Conservation (phyloP, 2,797 vertebrate species). For the Decapterus maruadsi region DNA sequence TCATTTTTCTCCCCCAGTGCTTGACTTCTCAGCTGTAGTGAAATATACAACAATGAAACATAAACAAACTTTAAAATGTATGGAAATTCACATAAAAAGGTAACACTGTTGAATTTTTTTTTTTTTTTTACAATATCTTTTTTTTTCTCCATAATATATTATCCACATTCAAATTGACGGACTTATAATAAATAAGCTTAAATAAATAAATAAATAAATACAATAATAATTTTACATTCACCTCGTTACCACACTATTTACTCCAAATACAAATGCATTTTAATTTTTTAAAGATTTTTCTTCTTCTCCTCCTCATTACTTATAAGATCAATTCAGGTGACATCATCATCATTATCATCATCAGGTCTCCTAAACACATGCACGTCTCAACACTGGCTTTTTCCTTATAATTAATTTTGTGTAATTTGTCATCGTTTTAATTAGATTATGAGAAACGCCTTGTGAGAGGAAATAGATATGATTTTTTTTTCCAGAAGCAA, state of each 20-base stretch:
- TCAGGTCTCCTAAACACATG: slow-evolving; percentile 54
- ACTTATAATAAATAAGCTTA: slow-evolving; percentile 72
- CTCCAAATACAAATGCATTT: slow-evolving; percentile 68
- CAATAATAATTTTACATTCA: slow-evolving; percentile 77
- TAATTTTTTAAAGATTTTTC: slow-evolving; percentile 6
- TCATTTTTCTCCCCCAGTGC: slow-evolving; percentile 14
- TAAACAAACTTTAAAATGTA: slow-evolving; percentile 61
- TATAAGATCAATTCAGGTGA: slow-evolving; percentile 51
- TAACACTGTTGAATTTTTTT: slow-evolving; percentile 54
- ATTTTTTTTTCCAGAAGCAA: slow-evolving; percentile 43
- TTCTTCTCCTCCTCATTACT: slow-evolving; percentile 26
- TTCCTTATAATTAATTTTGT: slow-evolving; percentile 18
- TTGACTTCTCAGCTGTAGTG: slow-evolving; percentile 47
- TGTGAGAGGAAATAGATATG: slow-evolving; percentile 45
- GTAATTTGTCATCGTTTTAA: slow-evolving; percentile 39
- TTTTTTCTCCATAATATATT: slow-evolving; percentile 63
- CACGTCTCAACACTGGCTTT: slow-evolving; percentile 40
- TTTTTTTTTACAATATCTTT: slow-evolving; percentile 52
- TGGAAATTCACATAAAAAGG: slow-evolving; percentile 63
- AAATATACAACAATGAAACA: slow-evolving; percentile 71
- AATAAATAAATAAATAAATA: slow-evolving; percentile 70
- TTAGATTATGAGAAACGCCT: slow-evolving; percentile 46
- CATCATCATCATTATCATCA: slow-evolving; percentile 25
- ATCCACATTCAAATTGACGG: slow-evolving; percentile 75
- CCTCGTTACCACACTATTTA: slow-evolving; percentile 69